phyloP scores from a whole-genome alignment of 53 echinoderm and acorn worm genomes.

The Luidia sarsii region DNA sequence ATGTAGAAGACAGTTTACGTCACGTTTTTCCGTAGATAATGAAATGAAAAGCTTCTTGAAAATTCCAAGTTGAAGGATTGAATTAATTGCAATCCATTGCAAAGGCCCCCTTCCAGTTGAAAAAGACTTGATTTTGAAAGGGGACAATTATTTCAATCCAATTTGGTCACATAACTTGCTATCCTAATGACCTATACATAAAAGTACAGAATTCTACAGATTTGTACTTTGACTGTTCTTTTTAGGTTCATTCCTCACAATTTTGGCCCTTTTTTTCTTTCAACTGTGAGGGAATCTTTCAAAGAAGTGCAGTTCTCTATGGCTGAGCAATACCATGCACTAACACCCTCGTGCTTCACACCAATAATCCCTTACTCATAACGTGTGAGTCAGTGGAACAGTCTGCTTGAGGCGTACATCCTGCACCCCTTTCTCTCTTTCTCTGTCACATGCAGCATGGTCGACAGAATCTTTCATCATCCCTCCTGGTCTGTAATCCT shows the following conservation, averaged over 20 bases:
- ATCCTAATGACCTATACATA: no score
- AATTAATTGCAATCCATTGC: not conserved
- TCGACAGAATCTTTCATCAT: constrained; percentile 43
- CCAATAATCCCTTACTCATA: constrained; percentile 34
- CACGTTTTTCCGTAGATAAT: no score
- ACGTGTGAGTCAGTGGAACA: constrained; percentile 3
- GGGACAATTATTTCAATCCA: not conserved
- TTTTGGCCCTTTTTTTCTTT: no score
- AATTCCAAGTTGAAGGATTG: not conserved
- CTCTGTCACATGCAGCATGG: not conserved
- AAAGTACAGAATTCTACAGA: no score
- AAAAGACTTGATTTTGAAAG: no score
- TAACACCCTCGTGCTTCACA: not conserved
- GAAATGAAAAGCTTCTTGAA: not conserved
- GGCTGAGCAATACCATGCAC: not conserved
- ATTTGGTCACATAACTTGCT: no score
- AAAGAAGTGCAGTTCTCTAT: not conserved
- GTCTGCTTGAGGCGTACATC: constrained; percentile 28
- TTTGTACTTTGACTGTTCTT: no score
- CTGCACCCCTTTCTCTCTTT: constrained; percentile 2
- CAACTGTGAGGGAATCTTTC: no score
- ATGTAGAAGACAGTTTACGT: no score
- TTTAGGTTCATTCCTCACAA: no score
- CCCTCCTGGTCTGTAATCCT: not conserved
- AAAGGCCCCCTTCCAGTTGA: not conserved